These are phyloP conservation scores for Myrmophylax atrothorax DNA, from an alignment of 2,113 vertebrate genomes.

Conservation along the genomic window DNA sequence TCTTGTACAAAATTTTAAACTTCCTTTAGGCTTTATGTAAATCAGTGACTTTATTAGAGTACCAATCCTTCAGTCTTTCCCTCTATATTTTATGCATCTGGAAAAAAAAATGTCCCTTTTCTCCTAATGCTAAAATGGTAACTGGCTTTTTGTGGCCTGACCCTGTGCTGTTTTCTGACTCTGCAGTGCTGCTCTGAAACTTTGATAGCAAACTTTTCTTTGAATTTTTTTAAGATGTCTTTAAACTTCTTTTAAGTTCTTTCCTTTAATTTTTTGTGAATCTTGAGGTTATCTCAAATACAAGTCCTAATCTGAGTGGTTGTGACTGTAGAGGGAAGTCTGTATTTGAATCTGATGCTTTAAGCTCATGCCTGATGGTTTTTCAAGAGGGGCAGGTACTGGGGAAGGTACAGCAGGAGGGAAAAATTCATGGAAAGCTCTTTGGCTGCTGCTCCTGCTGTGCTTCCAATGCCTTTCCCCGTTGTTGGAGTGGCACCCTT, in stretches of 20 bases:
- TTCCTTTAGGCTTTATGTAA: neutral
- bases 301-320: neutral
- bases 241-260: accelerated
- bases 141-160: neutral
- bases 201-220: neutral
- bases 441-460: neutral
- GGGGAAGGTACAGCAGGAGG: neutral
- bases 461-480: neutral
- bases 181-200: neutral
- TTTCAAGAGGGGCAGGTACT: neutral
- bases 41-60: neutral
- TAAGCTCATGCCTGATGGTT: neutral
- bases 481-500: neutral
- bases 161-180: neutral
- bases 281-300: neutral
- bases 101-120: neutral
- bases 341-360: neutral
- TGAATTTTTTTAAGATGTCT: neutral
- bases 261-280: accelerated
- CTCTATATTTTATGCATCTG: neutral
- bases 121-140: neutral
- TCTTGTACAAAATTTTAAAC: neutral
- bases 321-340: neutral
- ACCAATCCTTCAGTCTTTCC: neutral
- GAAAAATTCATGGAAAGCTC: neutral